A percentile compares a stretch with the other conserved stretches of the same genome.
Conservation (phyloP, 2,888 invertebrate genomes). For the Drosophila vallismaia region DNA sequence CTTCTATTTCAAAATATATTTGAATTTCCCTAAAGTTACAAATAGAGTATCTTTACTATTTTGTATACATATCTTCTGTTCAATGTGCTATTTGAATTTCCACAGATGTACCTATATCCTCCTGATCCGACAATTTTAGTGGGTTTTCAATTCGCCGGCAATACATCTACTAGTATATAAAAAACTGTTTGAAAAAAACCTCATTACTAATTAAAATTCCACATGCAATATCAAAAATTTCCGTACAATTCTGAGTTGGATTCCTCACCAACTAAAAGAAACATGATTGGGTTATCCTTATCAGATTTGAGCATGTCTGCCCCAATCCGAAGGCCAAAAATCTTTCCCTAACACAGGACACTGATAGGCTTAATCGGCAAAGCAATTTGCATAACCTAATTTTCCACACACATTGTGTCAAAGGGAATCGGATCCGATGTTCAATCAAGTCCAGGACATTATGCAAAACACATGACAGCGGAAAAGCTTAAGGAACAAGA, state of each 20-base stretch:
- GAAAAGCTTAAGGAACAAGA: conserved; percentile 38
- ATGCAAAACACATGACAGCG: conserved; percentile 60
- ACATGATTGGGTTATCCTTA: neutral
- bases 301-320: neutral
- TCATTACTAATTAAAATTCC: too few species aligned
- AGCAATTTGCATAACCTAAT: conserved; percentile 45
- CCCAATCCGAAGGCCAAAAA: conserved; percentile 2
- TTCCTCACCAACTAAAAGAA: neutral
- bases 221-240: too few species aligned
- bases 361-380: conserved; percentile 35
- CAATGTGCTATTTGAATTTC: too few species aligned
- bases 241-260: neutral
- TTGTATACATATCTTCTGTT: too few species aligned
- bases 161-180: too few species aligned
- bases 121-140: too few species aligned
- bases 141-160: too few species aligned
- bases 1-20: too few species aligned
- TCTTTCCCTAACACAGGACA: neutral
- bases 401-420: conserved; percentile 18
- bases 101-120: too few species aligned
- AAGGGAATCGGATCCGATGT: conserved; percentile 35
- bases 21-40: too few species aligned
- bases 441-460: conserved; percentile 46
- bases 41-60: too few species aligned
- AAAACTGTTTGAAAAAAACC: too few species aligned